phyloP scores from a whole-genome alignment of 30 jellyfish, hydroid and myxozoan genomes.

The Mastigias papua region DNA sequence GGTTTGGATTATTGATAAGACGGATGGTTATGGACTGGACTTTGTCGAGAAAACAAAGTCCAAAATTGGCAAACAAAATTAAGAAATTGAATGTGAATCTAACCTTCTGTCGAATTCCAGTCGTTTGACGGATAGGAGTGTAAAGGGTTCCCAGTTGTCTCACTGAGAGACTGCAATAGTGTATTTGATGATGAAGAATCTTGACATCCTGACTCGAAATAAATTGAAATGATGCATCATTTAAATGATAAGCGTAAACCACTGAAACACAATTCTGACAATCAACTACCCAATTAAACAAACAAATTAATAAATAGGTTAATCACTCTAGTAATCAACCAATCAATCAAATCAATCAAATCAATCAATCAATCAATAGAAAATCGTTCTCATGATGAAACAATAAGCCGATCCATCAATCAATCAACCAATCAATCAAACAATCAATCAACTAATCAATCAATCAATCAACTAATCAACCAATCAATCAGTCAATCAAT shows the following conservation, averaged over 20 bases:
- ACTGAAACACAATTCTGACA: not conserved
- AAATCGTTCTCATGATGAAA: too few species aligned
- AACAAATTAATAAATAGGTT: not conserved
- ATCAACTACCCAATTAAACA: not conserved
- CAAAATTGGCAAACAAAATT: not conserved
- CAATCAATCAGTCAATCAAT: too few species aligned
- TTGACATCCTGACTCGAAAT: not conserved
- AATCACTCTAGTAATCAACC: not conserved
- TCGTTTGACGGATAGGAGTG: slow-evolving; percentile 35
- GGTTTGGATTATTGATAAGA: not conserved
- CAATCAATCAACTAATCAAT: too few species aligned
- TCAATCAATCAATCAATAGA: too few species aligned
- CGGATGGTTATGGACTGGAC: not conserved
- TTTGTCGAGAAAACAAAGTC: too few species aligned
- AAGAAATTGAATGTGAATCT: not conserved
- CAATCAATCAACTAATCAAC: too few species aligned
- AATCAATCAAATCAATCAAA: too few species aligned
- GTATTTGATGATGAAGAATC: not conserved
- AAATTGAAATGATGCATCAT: not conserved
- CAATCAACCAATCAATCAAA: too few species aligned
- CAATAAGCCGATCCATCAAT: too few species aligned
- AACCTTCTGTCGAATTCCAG: slow-evolving; percentile 65
- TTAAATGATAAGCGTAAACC: not conserved
- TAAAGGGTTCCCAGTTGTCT: not conserved
- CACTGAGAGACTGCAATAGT: too few species aligned